Evolutionary conservation across 2,113 vertebrate species (phyloP).

Genomic region (Bombycilla garrulus): DNA sequence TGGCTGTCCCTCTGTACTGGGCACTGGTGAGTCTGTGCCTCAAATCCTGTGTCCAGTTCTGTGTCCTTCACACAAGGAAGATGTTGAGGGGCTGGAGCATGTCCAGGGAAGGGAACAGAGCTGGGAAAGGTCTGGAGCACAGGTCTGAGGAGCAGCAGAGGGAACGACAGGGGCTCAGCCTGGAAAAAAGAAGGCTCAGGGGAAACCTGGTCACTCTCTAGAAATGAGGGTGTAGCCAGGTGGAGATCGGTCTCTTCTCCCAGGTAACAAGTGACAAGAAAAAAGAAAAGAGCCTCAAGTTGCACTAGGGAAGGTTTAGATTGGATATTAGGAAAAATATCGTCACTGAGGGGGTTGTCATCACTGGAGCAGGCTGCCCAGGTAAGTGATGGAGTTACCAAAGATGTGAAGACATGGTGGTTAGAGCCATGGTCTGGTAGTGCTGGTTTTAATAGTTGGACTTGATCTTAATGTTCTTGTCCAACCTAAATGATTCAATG

Average conservation of each 20-base stretch:
- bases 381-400: fast-evolving
- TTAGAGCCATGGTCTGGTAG: neutral
- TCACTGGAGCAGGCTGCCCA: neutral
- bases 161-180: fast-evolving
- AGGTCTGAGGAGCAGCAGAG: neutral
- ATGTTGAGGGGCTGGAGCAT: fast-evolving
- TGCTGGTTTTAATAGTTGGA: neutral
- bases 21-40: neutral
- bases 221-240: neutral
- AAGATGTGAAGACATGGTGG: fast-evolving
- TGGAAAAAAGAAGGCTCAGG: neutral
- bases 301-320: neutral
- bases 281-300: neutral
- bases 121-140: neutral
- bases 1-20: fast-evolving
- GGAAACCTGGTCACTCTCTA: neutral
- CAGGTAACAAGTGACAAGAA: neutral
- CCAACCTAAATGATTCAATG: neutral
- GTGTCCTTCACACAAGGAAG: neutral
- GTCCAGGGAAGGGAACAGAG: neutral
- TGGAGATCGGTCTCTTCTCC: fast-evolving
- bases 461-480: neutral
- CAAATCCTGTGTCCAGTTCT: neutral
- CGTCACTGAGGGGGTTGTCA: fast-evolving
- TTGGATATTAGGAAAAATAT: neutral